Conservation (phyloP, 2,113 vertebrate genomes). For the Coreoperca whiteheadi region DNA sequence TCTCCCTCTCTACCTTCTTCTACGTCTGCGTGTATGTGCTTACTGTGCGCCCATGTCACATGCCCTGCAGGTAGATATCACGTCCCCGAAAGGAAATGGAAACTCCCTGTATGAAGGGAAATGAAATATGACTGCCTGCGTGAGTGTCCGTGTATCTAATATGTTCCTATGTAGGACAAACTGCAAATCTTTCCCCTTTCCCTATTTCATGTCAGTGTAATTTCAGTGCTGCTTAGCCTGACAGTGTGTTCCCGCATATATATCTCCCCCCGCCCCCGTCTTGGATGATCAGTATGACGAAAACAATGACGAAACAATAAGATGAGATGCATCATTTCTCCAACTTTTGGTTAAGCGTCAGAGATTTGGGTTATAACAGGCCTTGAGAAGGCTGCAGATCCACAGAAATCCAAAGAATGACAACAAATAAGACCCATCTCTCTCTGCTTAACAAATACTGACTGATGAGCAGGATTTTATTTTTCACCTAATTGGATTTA, state of each 20-base stretch:
- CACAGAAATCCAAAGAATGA: neutral
- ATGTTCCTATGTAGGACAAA: constrained; percentile 34
- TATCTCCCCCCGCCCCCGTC: no score
- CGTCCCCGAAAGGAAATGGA: constrained; percentile 60
- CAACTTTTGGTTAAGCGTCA: no score
- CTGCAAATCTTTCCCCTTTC: neutral
- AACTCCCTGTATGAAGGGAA: constrained; percentile 29
- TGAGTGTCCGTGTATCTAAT: constrained; percentile 43
- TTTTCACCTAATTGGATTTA: constrained; percentile 32
- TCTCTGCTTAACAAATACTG: neutral
- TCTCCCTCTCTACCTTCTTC: neutral
- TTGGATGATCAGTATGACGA: neutral
- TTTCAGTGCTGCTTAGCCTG: constrained; percentile 16
- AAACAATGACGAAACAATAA: neutral
- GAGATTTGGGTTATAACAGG: neutral
- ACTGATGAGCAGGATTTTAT: constrained; percentile 12
- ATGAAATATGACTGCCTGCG: constrained; percentile 50
- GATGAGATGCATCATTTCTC: neutral
- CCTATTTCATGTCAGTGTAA: constrained; percentile 18
- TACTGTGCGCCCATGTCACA: constrained; percentile 26
- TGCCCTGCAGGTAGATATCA: constrained; percentile 49
- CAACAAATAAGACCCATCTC: neutral
- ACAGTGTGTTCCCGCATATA: no score
- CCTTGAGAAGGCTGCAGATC: neutral
- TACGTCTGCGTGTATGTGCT: neutral